Percentiles rank a stretch among this genome's conserved stretches.
Evolutionary conservation across 2,113 vertebrate species (phyloP).

Genomic region (Eulacestoma nigropectus): DNA sequence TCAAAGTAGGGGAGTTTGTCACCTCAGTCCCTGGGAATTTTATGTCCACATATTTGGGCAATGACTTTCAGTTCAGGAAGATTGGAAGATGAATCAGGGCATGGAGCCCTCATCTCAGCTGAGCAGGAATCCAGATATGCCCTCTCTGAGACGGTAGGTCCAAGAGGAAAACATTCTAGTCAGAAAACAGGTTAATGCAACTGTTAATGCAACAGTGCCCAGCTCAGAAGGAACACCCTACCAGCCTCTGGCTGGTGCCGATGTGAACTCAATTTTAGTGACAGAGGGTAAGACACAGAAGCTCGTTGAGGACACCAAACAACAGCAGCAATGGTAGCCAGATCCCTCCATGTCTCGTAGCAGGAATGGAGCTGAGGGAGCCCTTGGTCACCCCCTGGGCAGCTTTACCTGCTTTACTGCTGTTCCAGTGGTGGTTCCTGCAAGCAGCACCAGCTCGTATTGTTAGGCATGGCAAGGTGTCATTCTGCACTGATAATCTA

Average conservation of each 20-base stretch:
- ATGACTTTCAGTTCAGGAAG: not conserved
- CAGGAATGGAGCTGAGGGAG: not conserved
- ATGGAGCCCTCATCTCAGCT: not conserved
- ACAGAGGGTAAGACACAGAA: not conserved
- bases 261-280: not conserved
- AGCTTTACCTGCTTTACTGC: not conserved
- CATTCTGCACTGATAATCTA: not conserved
- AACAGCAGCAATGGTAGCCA: not conserved
- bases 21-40: not conserved
- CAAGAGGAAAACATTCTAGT: not conserved
- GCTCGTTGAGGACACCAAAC: accelerated
- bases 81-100: not conserved
- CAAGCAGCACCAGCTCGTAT: not conserved
- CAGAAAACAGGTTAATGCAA: not conserved
- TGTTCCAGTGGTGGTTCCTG: not conserved
- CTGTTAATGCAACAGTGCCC: accelerated
- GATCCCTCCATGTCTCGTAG: accelerated
- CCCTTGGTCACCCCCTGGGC: too few species aligned
- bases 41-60: not conserved
- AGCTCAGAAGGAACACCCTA: not conserved
- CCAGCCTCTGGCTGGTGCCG: not conserved
- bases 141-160: not conserved
- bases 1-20: not conserved
- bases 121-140: not conserved
- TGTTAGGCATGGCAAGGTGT: not conserved